These are phyloP conservation scores for Campoplex capitator DNA, from an alignment of 2,888 invertebrate species.

Conservation along the genomic window DNA sequence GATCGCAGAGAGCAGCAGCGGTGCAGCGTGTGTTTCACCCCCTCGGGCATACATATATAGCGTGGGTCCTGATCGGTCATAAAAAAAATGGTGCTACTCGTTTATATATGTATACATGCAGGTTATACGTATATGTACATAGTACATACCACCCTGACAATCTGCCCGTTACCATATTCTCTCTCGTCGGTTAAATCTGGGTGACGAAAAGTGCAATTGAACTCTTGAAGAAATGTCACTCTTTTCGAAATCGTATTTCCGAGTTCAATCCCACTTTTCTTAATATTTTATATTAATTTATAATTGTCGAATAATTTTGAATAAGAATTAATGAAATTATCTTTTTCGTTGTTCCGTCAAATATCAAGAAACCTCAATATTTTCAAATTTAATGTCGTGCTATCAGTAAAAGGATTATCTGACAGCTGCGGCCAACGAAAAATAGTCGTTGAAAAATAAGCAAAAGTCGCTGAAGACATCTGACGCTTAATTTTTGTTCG, in stretches of 20 bases:
- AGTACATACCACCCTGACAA: conserved; percentile 41
- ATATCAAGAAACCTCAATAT: not conserved
- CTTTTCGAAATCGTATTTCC: not conserved
- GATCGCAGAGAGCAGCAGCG: conserved; percentile 59
- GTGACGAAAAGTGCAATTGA: conserved; percentile 22
- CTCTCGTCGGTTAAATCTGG: conserved; percentile 22
- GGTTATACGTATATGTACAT: not conserved
- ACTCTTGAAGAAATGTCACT: not conserved
- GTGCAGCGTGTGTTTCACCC: conserved; percentile 69
- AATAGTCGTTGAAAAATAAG: not conserved
- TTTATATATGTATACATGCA: conserved; percentile 29
- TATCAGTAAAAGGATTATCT: not conserved
- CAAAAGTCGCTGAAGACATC: not conserved
- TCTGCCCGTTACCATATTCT: conserved; percentile 57
- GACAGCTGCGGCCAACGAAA: not conserved
- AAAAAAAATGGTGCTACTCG: conserved; percentile 75
- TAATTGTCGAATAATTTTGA: not conserved
- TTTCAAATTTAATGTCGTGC: not conserved
- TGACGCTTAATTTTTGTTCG: not conserved
- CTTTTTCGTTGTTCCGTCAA: not conserved
- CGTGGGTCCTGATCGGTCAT: conserved; percentile 76
- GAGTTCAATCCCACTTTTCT: too few relatives aligned
- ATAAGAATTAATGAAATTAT: not conserved
- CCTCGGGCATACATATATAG: conserved; percentile 74
- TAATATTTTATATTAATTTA: not conserved